A percentile compares a stretch with the other conserved stretches of the same genome.
Evolutionary conservation across 2,888 invertebrate species (phyloP).

Genomic region (Scaptomyza cyrtandrae): DNA sequence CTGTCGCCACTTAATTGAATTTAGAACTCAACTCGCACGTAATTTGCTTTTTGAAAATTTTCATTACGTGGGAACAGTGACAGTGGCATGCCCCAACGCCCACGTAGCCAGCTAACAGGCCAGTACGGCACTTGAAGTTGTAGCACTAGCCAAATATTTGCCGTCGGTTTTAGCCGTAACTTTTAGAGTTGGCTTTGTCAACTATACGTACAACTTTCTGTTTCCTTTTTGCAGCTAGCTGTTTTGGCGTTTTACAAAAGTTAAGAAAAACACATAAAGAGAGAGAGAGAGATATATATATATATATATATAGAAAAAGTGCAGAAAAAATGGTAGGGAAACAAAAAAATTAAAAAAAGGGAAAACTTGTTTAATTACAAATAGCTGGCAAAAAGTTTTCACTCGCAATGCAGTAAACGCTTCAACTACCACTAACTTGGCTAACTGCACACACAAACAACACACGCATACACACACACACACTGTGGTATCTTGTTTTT

Average conservation of each 20-base stretch:
- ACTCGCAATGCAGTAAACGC: constrained; percentile 56
- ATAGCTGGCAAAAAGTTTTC: constrained; percentile 64
- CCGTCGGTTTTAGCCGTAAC: constrained; percentile 31
- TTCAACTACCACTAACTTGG: constrained; percentile 47
- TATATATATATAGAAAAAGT: not conserved
- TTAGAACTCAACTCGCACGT: constrained; percentile 71
- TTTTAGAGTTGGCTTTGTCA: constrained; percentile 20
- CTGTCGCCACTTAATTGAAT: constrained; percentile 74
- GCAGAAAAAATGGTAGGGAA: not conserved
- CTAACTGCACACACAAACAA: constrained; percentile 26
- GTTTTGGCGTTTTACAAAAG: constrained; percentile 30
- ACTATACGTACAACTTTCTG: constrained; percentile 41
- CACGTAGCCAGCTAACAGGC: constrained; percentile 4
- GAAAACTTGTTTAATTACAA: constrained; percentile 74
- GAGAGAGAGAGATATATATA: not conserved
- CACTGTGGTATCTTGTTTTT: constrained; percentile 6
- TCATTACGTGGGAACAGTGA: constrained; percentile 50
- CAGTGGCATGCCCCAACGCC: constrained; percentile 33
- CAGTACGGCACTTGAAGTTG: constrained; percentile 36
- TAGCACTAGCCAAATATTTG: constrained; percentile 49
- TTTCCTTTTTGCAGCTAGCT: constrained; percentile 37
- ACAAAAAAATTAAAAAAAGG: not conserved
- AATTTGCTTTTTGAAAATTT: constrained; percentile 69
- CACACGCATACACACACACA: constrained; percentile 4
- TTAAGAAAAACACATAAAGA: constrained; percentile 13